Evolutionary conservation across 2,888 invertebrate genomes (phyloP).

Genomic region (Sphaerophoria taeniata): DNA sequence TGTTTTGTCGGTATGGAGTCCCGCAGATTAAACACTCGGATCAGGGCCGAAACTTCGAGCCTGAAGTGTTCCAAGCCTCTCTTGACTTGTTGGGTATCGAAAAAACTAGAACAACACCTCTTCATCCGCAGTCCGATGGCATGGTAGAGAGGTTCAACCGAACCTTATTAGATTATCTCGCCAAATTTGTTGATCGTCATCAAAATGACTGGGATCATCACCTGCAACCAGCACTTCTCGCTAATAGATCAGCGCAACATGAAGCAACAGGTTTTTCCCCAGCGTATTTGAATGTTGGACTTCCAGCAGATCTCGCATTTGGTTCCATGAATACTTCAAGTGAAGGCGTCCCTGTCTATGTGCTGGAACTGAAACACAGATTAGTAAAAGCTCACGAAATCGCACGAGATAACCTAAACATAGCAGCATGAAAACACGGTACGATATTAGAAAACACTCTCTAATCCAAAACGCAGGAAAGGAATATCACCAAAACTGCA

Average conservation of each 20-base stretch:
- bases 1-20: slow-evolving; percentile 48
- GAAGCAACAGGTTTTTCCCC: slow-evolving; percentile 7
- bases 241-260: neutral
- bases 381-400: no score
- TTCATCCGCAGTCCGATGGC: neutral
- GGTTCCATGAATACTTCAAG: neutral
- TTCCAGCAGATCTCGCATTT: neutral
- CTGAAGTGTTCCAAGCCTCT: neutral
- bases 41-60: slow-evolving; percentile 2
- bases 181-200: neutral
- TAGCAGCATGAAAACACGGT: no score
- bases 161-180: no score
- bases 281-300: neutral
- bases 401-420: neutral
- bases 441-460: neutral
- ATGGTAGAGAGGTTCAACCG: no score
- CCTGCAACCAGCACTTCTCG: slow-evolving; percentile 7
- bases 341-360: neutral
- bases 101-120: neutral
- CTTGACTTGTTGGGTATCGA: neutral
- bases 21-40: slow-evolving; percentile 28
- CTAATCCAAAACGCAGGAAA: neutral
- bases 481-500: slow-evolving; percentile 7
- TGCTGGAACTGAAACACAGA: neutral
- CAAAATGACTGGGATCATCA: slow-evolving; percentile 18